Evolutionary conservation across 2,888 invertebrate genomes (phyloP).

Genomic region (Morinoia aosen): DNA sequence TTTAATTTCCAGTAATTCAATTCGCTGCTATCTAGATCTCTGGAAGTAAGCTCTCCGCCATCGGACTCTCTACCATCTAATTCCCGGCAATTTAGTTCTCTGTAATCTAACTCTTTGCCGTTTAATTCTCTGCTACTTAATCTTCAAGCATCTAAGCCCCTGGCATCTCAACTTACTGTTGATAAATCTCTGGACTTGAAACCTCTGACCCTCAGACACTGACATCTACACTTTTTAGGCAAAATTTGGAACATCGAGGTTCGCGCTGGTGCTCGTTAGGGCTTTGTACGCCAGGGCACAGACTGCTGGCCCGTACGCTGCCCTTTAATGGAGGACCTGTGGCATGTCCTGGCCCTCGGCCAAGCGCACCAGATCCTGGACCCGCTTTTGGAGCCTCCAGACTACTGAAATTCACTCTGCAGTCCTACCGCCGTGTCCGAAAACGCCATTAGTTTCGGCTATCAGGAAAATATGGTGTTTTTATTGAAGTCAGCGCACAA

Average conservation of each 20-base stretch:
- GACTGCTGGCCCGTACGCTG: conserved; percentile 22
- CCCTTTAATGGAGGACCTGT: conserved; percentile 31
- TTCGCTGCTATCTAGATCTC: too few relatives aligned
- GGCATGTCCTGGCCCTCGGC: conserved; percentile 10
- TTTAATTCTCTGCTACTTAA: too few relatives aligned
- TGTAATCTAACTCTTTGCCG: too few relatives aligned
- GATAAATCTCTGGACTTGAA: not conserved
- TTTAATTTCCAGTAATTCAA: too few relatives aligned
- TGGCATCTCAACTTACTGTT: not conserved
- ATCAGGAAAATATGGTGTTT: not conserved
- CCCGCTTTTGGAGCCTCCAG: not conserved
- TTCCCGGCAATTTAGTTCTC: too few relatives aligned
- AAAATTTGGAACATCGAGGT: not conserved
- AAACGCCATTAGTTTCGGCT: not conserved
- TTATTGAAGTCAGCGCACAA: not conserved
- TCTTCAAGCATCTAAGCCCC: too few relatives aligned
- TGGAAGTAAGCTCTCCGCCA: too few relatives aligned
- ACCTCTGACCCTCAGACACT: not conserved
- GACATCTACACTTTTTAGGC: not conserved
- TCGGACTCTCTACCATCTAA: too few relatives aligned
- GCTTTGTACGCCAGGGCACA: not conserved
- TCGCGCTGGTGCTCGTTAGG: not conserved
- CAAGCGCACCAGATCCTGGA: not conserved
- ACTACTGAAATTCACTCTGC: not conserved
- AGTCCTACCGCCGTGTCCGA: not conserved